Evolutionary conservation across 1,140 invertebrate species (phyloP).

Genomic region (Oryctes rhinoceros): DNA sequence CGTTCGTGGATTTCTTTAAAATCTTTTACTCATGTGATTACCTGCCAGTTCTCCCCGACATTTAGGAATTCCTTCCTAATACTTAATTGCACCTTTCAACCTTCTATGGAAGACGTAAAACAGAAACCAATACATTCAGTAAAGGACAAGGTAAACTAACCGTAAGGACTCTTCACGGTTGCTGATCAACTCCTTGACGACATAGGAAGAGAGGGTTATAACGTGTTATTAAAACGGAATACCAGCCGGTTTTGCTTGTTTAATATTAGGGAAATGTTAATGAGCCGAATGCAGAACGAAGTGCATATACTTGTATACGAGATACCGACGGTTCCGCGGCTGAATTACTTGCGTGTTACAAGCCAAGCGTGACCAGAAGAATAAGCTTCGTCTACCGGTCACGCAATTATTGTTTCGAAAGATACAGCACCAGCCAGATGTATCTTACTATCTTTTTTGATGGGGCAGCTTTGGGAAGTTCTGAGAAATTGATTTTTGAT

Average conservation of each 20-base stretch:
- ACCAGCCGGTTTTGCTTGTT: neutral
- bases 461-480: no score
- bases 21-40: no score
- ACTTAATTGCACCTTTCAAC: no score
- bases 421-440: no score
- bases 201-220: neutral
- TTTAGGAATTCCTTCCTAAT: no score
- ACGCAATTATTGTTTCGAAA: neutral
- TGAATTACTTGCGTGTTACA: neutral
- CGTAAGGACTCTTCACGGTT: slow-evolving; percentile 12
- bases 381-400: neutral
- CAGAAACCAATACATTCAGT: neutral
- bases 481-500: no score
- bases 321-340: neutral
- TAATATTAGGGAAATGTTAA: neutral
- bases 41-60: no score
- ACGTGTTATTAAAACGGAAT: slow-evolving; percentile 6
- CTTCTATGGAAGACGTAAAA: neutral
- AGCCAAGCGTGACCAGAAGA: neutral
- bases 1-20: no score
- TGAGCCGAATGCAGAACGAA: neutral
- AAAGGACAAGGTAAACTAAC: neutral
- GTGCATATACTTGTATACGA: neutral
- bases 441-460: no score
- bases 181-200: neutral